Evolutionary conservation across 2,797 vertebrate species (phyloP), one percentile per base, ranked within the genome.

Genomic region (Schizopygopsis malacanthus): DNA sequence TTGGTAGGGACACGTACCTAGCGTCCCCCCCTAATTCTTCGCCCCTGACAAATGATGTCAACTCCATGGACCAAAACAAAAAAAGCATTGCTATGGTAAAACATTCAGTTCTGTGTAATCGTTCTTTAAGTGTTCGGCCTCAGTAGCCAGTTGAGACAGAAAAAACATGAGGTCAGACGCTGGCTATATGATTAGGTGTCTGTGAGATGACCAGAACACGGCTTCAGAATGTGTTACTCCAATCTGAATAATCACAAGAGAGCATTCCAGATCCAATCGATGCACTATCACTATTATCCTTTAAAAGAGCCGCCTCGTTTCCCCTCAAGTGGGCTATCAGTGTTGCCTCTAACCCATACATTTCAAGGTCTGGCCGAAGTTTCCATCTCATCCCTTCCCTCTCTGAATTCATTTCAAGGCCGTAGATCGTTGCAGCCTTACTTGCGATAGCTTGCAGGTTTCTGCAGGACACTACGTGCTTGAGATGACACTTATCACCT

Each of bases 241-340:
- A 52, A 88, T 90, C 79, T 84, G 87, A 88, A 90, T 92, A 92
- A 92, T 93, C 91, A 89, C 88, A 81, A 89, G 65, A 69, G 80
- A 71, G 76, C 82, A 83, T 85, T 76, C 80, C 85, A 89, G 81
- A 84, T 87, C 87, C 89, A 88, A 89, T 91, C 89, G 85, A 88
- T 92, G 90, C 77, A 67, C 90, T 82, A 90, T 91, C 90, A 87
- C 86, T 91, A 92, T 93, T 90, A 91, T 90, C 90, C 92, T 87
- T 92, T 88, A 93, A 93, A 92, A 89, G 83, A 84, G 84, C 88
- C 22, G 28, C 65, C 90, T 92, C 90, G 90, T 94, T 93, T 92
- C 88, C 88, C 83, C 87, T 85, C 81, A 90, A 93, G 92, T 91
- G 92, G 90, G 91, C 90, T 89, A 93, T 94, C 91, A 91, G 83